phyloP scores from a whole-genome alignment of 2,888 invertebrate genomes.

The Troglohyphantes excavatus region DNA sequence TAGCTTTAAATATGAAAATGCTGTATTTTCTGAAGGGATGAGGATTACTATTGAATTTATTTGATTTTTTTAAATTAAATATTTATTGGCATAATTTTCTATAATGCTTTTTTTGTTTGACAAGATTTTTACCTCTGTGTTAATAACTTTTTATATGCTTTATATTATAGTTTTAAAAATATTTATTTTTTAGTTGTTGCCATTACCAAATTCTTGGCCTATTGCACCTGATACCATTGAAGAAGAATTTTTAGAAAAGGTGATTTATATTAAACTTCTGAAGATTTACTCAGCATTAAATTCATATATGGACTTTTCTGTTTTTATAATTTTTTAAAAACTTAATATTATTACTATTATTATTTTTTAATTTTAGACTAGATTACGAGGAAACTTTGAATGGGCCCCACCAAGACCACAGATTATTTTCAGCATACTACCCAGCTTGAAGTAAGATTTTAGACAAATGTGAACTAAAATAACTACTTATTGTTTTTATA shows the following conservation, averaged over 20 bases:
- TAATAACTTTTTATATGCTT: no score
- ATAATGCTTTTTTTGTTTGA: no score
- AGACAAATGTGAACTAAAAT: background rate
- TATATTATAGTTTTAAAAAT: background rate
- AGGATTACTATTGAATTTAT: no score
- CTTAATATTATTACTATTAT: background rate
- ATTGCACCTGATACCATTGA: conserved; percentile 87
- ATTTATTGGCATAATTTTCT: no score
- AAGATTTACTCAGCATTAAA: no score
- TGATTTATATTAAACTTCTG: conserved; percentile 54
- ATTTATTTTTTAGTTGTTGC: conserved; percentile 85
- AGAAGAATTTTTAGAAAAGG: conserved; percentile 81
- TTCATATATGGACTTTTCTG: no score
- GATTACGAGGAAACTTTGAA: conserved; percentile 88
- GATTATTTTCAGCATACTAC: conserved; percentile 91
- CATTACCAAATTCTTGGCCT: conserved; percentile 88
- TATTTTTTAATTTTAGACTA: conserved; percentile 82
- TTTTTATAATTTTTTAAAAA: conserved; percentile 46
- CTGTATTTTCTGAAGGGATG: no score
- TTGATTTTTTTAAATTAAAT: no score
- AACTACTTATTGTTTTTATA: background rate
- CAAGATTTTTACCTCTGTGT: no score
- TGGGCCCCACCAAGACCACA: conserved; percentile 94
- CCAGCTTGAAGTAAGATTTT: conserved; percentile 86
- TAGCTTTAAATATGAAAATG: no score